Evolutionary conservation across 1,140 invertebrate species (phyloP), one percentile per base, ranked within the genome.

Genomic region (Drosophila ironensis): DNA sequence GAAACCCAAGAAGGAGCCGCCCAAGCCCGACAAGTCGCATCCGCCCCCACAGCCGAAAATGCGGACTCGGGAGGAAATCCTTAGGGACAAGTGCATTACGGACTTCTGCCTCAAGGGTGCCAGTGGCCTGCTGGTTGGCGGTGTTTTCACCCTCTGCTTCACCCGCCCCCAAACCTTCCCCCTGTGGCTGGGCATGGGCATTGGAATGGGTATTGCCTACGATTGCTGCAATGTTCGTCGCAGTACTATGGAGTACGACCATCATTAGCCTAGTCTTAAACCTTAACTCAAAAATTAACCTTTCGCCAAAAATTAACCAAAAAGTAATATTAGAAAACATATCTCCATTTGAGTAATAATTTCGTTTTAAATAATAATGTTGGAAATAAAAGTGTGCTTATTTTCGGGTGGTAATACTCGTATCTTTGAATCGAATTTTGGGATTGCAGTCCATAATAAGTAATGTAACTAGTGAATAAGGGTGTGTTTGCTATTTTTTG

Each of bases 171-270:
- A 71, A 12, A 72, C 68, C 16, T 72, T 63, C 35, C 69, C 69
- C 3, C 40, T 72, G n/a, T 72, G 69, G 69, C 19, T 72, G 16
- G 56, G 69, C 3, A 9, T 72, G 28, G 69, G 69, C 7, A 22
- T 72, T 22, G 69, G 69, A 6, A 30, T 54, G 46, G 69, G 69
- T n/a, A 3, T 72, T n/a, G 69, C 69, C 42, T 72, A 64, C 25
- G 69, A 72, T 33, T 72, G 68, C 17, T 72, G 69, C 20, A 68
- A 64, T 12, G 33, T 11, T 9, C 68, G 68, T 5, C 35, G 54
- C 30, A 71, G 38, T 16, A 7, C 6, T 0, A n/a, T n/a, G n/a
- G n/a, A n/a, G n/a, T 37, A 12, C 11, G 30, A 11, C 1, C 3
- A 16, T 6, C 30, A 5, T 22, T 22, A 22, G 20, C 4, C 30